Base-by-base conservation (phyloP, 2,113 vertebrate species). In the Megaceryle torquata region DNA sequence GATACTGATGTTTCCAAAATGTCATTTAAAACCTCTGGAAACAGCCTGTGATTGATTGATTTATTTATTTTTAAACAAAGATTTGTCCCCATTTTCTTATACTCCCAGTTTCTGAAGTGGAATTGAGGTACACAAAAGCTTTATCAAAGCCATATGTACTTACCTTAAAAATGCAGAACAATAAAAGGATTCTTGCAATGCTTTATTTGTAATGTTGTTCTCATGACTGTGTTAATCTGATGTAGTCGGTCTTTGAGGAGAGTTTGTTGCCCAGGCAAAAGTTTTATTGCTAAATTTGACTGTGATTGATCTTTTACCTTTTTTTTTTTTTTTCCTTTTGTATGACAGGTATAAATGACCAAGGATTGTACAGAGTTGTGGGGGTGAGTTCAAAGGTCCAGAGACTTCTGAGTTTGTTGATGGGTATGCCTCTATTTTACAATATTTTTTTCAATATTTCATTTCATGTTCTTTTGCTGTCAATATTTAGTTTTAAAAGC, bases 351-450 rank as follows among this genome's bases (percentile, higher is more conserved):
- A 99, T 99, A 97, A 99, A 99, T 96, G 99, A 99, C 97, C 99
- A 99, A 98, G 99, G 99, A 97, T 77, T 99, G 91, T 99, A 99
- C 98, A 98, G 99, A 98, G 98, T 99, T 97, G 99, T 99, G 80
- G 99, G 99, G 72, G 99, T 99, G 97, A 99, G 98, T 98, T 99
- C 99, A 97, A 99, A 99, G 98, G 99, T 99, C 94, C 99, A 99
- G 98, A 99, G 99, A 98, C 99, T 99, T 90, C 98, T 99, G 90
- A 98, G 94, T 98, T 98, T 99, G 96, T 99, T 99, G 98, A 99
- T 99, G 96, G 99, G 99, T 99, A 98, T 98, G 98, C 97, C 85
- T 98, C 95, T 94, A 95, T 96, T 98, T 98, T 98, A 97, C 97
- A 94, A 97, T 96, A 28, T 97, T 89, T 96, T 97, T 72, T 91